Evolutionary conservation across 2,113 vertebrate species (phyloP).

Genomic region (Shinisaurus crocodilurus): DNA sequence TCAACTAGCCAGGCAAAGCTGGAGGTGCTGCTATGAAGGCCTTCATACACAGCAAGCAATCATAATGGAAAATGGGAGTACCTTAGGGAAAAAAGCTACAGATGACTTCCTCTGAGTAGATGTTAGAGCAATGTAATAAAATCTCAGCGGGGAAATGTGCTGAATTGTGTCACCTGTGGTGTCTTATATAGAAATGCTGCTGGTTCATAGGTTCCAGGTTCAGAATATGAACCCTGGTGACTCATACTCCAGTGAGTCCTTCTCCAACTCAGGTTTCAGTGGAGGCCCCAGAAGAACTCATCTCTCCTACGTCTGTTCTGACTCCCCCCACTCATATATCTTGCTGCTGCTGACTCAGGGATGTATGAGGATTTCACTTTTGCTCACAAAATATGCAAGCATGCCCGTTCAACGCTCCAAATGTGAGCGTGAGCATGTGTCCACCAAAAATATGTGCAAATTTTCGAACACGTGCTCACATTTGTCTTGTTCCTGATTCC

Average conservation of each 20-base stretch:
- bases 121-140: too few species aligned
- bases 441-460: too few species aligned
- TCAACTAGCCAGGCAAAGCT: not conserved
- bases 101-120: not conserved
- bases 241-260: too few species aligned
- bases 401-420: too few species aligned
- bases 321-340: too few species aligned
- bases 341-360: too few species aligned
- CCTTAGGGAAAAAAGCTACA: not conserved
- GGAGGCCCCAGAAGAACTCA: not conserved
- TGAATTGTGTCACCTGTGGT: not conserved
- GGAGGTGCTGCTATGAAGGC: not conserved
- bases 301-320: not conserved
- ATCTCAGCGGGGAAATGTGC: not conserved
- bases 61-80: not conserved
- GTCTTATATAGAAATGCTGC: not conserved
- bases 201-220: not conserved
- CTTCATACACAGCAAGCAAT: not conserved
- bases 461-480: too few species aligned
- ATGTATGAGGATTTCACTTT: too few species aligned
- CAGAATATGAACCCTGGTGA: not conserved
- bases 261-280: not conserved
- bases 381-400: too few species aligned
- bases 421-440: too few species aligned
- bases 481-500: too few species aligned